These are phyloP conservation scores for Pongo abelii DNA, from an alignment of 2,113 vertebrate species.

Conservation along the genomic window DNA sequence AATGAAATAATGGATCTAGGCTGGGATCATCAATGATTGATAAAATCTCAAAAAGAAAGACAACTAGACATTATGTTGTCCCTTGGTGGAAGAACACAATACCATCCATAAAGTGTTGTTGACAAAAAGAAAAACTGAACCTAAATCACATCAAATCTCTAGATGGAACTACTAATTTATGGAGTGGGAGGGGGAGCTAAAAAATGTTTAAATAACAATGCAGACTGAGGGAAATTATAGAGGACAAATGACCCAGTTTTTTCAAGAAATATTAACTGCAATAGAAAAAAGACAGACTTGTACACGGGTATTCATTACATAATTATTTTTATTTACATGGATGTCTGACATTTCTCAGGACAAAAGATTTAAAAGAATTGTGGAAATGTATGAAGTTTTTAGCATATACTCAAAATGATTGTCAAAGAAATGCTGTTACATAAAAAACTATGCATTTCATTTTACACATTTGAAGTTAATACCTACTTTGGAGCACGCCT, in stretches of 20 bases:
- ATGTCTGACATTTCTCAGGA: neutral
- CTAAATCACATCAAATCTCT: conserved; percentile 11
- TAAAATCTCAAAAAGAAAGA: conserved; percentile 15
- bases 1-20: conserved; percentile 22
- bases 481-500: conserved; percentile 96
- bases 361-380: conserved; percentile 21
- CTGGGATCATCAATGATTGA: neutral
- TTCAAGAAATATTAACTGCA: neutral
- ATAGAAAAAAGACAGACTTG: neutral
- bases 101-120: neutral
- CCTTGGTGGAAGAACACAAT: neutral
- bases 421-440: neutral
- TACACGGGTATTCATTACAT: neutral
- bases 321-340: neutral
- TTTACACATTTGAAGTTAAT: conserved; percentile 50
- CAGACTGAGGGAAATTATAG: neutral
- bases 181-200: neutral
- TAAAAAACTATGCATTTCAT: conserved; percentile 6
- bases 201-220: conserved; percentile 10
- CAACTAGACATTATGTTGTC: neutral
- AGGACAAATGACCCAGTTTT: conserved; percentile 16
- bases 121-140: neutral
- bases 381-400: conserved; percentile 12
- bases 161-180: neutral
- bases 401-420: conserved; percentile 32